These are phyloP conservation scores for Tuta absoluta DNA, from an alignment of 2,888 invertebrate genomes.

Conservation along the genomic window DNA sequence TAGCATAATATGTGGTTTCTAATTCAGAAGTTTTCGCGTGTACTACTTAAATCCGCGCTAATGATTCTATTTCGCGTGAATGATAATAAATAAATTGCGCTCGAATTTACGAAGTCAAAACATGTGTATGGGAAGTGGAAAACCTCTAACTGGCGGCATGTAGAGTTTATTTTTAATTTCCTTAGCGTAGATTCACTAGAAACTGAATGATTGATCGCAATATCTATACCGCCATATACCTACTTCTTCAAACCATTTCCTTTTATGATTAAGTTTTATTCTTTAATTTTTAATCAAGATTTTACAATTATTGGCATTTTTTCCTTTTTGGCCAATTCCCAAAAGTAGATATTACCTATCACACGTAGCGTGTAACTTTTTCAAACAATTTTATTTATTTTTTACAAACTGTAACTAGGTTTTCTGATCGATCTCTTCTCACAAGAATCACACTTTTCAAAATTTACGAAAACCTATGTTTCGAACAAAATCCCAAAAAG, in stretches of 20 bases:
- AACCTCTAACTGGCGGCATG: constrained; percentile 43
- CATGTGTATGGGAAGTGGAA: constrained; percentile 2
- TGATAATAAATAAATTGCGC: neutral
- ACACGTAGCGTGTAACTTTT: constrained; percentile 1
- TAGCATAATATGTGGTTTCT: no score
- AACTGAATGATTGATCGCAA: constrained; percentile 63
- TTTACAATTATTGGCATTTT: neutral
- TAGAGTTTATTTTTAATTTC: constrained; percentile 47
- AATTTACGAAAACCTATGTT: neutral
- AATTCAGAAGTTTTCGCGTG: no score
- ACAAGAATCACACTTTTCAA: neutral
- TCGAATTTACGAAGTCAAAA: constrained; percentile 13
- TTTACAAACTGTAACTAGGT: constrained; percentile 1
- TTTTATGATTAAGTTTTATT: neutral
- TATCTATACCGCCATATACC: constrained; percentile 40
- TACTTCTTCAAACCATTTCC: constrained; percentile 1
- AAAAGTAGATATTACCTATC: neutral
- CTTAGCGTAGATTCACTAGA: constrained; percentile 64
- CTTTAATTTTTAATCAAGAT: neutral
- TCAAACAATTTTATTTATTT: neutral
- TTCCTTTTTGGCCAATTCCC: constrained; percentile 35
- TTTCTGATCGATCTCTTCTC: neutral
- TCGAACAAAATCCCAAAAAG: neutral
- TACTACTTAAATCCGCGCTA: no score
- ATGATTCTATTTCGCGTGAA: no score